A percentile compares a stretch with the other conserved stretches of the same genome.
Conservation (phyloP, 1,140 invertebrate species). For the Harlomillsia oculata region DNA sequence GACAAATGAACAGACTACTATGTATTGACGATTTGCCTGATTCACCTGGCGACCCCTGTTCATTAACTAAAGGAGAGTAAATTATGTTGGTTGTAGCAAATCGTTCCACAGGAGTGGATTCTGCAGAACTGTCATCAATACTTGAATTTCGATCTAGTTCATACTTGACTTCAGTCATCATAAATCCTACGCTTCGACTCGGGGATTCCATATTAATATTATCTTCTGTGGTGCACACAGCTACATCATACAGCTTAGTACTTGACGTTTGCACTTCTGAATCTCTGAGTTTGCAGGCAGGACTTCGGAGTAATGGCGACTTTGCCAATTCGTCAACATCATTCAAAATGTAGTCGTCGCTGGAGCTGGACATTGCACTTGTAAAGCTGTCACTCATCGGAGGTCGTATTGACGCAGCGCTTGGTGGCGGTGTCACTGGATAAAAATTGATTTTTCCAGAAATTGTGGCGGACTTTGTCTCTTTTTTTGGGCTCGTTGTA, state of each 20-base stretch:
- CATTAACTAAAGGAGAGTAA: slow-evolving; percentile 34
- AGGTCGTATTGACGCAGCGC: slow-evolving; percentile 12
- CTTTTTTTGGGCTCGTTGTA: slow-evolving; percentile 19
- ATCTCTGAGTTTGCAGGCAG: slow-evolving; percentile 17
- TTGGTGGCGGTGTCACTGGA: slow-evolving; percentile 25
- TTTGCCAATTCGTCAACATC: slow-evolving; percentile 7
- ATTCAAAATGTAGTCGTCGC: slow-evolving; percentile 13
- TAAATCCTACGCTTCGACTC: too few species aligned
- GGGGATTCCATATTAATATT: neutral
- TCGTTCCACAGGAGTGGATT: slow-evolving; percentile 26
- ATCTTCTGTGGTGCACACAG: slow-evolving; percentile 15
- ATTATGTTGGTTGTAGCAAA: slow-evolving; percentile 31
- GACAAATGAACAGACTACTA: slow-evolving; percentile 22
- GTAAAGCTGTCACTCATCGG: slow-evolving; percentile 20
- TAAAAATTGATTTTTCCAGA: slow-evolving; percentile 11
- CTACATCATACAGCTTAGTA: slow-evolving; percentile 19
- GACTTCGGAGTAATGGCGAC: slow-evolving; percentile 17
- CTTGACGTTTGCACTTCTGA: slow-evolving; percentile 23
- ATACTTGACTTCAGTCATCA: slow-evolving; percentile 16
- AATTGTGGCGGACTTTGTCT: slow-evolving; percentile 7
- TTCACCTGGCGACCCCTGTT: slow-evolving; percentile 16
- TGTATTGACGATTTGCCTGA: neutral
- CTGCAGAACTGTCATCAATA: slow-evolving; percentile 31
- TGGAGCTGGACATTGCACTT: slow-evolving; percentile 13
- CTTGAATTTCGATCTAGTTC: slow-evolving; percentile 34